Percentiles rank a stretch among this genome's conserved stretches.
Conservation (phyloP, 2,113 vertebrate species). For the Aleadryas rufinucha region DNA sequence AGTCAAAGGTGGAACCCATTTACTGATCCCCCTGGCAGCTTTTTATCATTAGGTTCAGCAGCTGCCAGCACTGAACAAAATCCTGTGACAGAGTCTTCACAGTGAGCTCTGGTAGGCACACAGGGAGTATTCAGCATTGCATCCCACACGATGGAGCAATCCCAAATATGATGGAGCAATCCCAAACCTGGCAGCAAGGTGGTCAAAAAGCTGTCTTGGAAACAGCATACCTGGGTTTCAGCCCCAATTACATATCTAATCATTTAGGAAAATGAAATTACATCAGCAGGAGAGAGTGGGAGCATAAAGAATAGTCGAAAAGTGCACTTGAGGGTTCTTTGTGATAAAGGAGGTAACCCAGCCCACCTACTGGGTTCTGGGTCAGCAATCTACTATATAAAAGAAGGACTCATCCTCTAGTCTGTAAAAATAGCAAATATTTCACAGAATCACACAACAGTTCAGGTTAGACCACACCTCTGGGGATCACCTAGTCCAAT, state of each 20-base stretch:
- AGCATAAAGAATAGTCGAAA: neutral
- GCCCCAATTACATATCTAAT: neutral
- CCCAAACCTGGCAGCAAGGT: neutral
- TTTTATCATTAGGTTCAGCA: constrained; percentile 6
- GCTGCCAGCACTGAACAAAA: neutral
- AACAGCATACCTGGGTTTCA: neutral
- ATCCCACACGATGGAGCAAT: neutral
- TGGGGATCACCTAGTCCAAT: neutral
- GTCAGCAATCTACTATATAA: neutral
- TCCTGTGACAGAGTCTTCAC: neutral
- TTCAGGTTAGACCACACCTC: neutral
- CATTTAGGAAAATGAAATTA: neutral
- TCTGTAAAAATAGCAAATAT: neutral
- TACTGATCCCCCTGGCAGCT: neutral
- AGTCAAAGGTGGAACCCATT: neutral
- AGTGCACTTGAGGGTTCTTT: neutral
- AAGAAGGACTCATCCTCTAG: neutral
- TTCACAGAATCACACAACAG: neutral
- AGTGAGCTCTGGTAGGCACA: neutral
- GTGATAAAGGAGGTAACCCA: neutral
- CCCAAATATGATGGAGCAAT: neutral
- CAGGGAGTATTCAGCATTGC: neutral
- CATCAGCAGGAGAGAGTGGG: neutral
- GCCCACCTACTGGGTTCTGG: neutral
- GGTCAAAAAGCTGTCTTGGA: neutral